phyloP scores from a whole-genome alignment of 2,113 vertebrate genomes.

The Oxyura jamaicensis region DNA sequence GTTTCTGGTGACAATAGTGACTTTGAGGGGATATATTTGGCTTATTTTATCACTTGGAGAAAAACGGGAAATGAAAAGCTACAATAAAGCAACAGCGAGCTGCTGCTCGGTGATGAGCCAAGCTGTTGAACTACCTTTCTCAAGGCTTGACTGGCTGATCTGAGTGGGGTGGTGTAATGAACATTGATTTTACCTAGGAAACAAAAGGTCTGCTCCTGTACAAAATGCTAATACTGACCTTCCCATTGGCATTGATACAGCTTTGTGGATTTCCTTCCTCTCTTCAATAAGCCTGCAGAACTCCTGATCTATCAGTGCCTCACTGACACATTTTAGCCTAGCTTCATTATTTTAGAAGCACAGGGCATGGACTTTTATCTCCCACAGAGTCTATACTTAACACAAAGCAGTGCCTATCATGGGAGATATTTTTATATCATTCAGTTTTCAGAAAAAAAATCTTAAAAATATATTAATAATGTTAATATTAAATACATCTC shows the following conservation, averaged over 20 bases:
- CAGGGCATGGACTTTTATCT: background rate
- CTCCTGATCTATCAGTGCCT: background rate
- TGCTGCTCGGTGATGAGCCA: background rate
- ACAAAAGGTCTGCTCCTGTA: background rate
- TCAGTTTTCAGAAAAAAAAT: background rate
- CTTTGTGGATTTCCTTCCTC: background rate
- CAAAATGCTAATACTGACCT: fast-evolving
- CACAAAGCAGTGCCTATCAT: background rate
- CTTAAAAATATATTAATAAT: background rate
- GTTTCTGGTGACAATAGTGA: background rate
- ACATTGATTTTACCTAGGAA: background rate
- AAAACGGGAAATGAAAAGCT: background rate
- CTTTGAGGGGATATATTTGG: background rate
- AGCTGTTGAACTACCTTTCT: background rate
- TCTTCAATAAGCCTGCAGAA: background rate
- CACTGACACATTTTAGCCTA: background rate
- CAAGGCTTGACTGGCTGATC: background rate
- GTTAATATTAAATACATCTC: background rate
- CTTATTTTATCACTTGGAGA: background rate
- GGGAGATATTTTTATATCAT: background rate
- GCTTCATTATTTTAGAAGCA: background rate
- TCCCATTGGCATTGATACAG: fast-evolving
- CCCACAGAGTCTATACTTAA: background rate
- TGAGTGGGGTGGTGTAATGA: background rate
- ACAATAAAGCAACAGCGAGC: background rate